phyloP scores from a whole-genome alignment of 2,113 vertebrate species.

The Motacilla alba region DNA sequence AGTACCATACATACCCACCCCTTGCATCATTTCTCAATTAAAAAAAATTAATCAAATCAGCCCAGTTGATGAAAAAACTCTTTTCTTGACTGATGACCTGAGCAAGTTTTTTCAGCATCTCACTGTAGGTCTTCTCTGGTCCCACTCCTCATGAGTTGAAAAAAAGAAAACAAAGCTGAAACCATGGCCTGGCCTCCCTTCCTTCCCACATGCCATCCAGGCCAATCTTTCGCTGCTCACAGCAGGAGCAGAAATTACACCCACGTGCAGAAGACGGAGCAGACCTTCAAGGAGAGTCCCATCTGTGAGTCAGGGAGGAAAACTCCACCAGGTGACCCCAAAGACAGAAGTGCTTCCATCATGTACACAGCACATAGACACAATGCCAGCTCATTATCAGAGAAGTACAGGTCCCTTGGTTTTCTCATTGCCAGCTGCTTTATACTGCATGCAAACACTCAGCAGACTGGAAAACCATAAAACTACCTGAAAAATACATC shows the following conservation, averaged over 20 bases:
- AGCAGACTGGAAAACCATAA: background rate
- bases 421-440: background rate
- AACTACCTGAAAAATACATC: background rate
- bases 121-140: background rate
- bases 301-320: background rate
- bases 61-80: background rate
- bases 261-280: background rate
- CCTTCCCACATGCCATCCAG: fast-evolving
- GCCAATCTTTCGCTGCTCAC: background rate
- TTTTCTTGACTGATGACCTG: background rate
- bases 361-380: too few relatives aligned
- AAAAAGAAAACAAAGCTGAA: background rate
- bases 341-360: background rate
- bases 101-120: background rate
- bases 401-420: background rate
- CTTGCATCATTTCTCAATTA: background rate
- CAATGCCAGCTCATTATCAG: background rate
- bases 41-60: background rate
- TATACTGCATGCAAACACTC: background rate
- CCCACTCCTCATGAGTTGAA: background rate
- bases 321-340: background rate
- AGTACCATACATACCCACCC: too few relatives aligned
- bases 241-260: background rate
- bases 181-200: too few relatives aligned
- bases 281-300: background rate